phyloP scores from a whole-genome alignment of 2,113 vertebrate genomes.

The Eulemur macaco region DNA sequence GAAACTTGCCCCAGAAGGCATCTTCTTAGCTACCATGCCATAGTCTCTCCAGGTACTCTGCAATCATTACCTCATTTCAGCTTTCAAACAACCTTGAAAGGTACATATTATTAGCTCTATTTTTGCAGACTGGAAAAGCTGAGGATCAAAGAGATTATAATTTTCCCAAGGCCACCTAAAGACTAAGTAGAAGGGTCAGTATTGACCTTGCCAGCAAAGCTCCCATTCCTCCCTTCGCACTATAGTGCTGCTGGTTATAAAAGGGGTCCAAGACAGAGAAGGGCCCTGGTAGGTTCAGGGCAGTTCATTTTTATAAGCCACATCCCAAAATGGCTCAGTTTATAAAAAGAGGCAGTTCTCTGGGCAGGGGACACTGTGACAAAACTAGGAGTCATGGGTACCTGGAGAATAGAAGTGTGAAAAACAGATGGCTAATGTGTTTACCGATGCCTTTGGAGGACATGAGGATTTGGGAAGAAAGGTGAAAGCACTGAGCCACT shows the following conservation, averaged over 20 bases:
- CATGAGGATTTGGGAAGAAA: background rate
- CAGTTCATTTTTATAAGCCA: background rate
- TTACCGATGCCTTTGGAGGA: background rate
- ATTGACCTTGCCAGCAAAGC: background rate
- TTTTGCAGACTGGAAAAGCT: background rate
- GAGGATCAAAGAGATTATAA: background rate
- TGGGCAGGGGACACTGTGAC: background rate
- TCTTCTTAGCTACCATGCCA: background rate
- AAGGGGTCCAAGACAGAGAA: fast-evolving
- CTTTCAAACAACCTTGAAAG: background rate
- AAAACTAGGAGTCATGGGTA: background rate
- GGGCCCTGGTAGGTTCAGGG: background rate
- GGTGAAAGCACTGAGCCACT: background rate
- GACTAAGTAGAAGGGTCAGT: background rate
- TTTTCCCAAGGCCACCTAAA: background rate
- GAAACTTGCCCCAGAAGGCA: background rate
- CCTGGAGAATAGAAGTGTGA: background rate
- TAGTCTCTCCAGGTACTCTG: background rate
- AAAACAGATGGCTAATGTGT: background rate
- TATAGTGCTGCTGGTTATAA: background rate
- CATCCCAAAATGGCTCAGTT: background rate
- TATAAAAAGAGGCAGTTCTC: background rate
- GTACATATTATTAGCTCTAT: background rate
- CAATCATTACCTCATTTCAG: background rate
- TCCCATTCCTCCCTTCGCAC: fast-evolving